Base-by-base conservation (phyloP, 2,888 invertebrate species). In the Trachelus iudaicus region DNA sequence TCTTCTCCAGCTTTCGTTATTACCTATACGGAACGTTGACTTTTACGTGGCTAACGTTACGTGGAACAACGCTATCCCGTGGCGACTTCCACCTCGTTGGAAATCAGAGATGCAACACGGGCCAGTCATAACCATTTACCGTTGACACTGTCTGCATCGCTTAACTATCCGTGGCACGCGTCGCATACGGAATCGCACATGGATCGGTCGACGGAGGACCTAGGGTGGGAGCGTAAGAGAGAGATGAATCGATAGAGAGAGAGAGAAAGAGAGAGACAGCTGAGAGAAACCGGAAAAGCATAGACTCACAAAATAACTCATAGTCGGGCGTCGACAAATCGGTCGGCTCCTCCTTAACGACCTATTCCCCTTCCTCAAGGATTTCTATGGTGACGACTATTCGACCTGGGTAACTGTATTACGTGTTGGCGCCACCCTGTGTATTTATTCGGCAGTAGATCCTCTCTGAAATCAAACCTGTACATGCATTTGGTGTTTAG, bases 41-140 rank as follows among this genome's bases (percentile, higher is more conserved):
- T 56, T 56, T 56, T 1, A 56, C 23, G 23, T 56, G 56, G 56
- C 56, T 23, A 23, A 23, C 23, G 56, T 56, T 56, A 56, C 56
- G 56, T 56, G 56, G 56, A 56, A 56, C 56, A 56, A 56, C 56
- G 56, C 56, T 56, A 56, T 56, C 56, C 56, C 56, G 71, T 71
- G 71, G 71, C 71, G 56, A 71, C 71, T 71, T 71, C 71, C 71
- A 71, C 85, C 82, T 83, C 81, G 84, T 56, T 56, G 56, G 84
- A 85, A 87, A 90, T 90, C 85, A 87, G 81, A 85, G 87, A 89
- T 89, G 88, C 89, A 86, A 85, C 83, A 83, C 84, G 84, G 83
- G 79, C 85, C 81, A 84, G 87, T 89, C 88, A 89, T 89, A 89
- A 89, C 85, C 87, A 87, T 89, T 89, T 87, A 89, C 87, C 85